Evolutionary conservation across 2,113 vertebrate species (phyloP), one percentile per base, ranked within the genome.

Genomic region (Ginglymostoma cirratum): DNA sequence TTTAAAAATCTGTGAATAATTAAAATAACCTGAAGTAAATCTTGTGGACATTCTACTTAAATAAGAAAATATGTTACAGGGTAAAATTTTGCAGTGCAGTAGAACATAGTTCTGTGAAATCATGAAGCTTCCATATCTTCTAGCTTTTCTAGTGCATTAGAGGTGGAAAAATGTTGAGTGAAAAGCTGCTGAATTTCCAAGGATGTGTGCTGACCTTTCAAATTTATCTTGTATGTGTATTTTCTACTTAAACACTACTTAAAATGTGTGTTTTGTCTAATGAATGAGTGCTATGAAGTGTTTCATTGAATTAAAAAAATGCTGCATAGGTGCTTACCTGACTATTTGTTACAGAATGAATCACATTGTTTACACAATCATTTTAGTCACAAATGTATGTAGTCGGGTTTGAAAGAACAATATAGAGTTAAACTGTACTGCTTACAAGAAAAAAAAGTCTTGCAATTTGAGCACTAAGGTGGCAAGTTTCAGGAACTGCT

Each of bases 251-350:
- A 67, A 45, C 34, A 93, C 61, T 93, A 38, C 42, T 27, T 87
- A 23, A 87, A 61, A 52, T n/a, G n/a, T 48, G 42, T 52, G 86
- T 45, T 45, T 94, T 70, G 24, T 21, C 42, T 70, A 12, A 94
- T 27, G 38, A 5, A 5, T 70, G 27, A 30, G 8, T 45, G 42
- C 38, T 76, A 15, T 95, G 69, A 72, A 30, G 42, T 14, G 15
- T 69, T 69, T 94, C 52, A 52, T 72, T 76, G 45, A 95, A 95
- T 72, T 45, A 95, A 45, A 61, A 72, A 52, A 72, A 95, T 34
- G 17, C 34, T 55, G 15, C 52, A 15, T 12, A 76, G 2, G 17
- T 30, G 61, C 24, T 94, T 15, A 69, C 24, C 42, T 48, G 94
- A 95, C 27, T 14, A 95, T 72, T 72, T 95, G 69, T 30, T 72